These are phyloP conservation scores for Campoletis sonorensis DNA, from an alignment of 1,140 invertebrate species.

Conservation along the genomic window DNA sequence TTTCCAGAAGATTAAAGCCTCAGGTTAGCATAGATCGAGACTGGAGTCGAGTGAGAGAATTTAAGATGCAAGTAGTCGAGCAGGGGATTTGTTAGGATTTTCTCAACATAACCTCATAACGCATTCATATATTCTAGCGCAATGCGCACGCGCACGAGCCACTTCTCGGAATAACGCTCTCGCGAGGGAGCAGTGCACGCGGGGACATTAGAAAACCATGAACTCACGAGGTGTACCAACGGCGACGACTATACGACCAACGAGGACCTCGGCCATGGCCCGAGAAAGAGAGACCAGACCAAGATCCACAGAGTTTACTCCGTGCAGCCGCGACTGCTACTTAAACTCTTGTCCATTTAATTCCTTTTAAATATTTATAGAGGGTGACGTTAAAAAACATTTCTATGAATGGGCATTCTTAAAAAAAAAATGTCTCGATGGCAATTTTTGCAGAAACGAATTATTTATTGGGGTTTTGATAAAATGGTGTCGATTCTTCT, in stretches of 20 bases:
- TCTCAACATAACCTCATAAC: constrained; percentile 27
- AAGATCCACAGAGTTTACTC: constrained; percentile 21
- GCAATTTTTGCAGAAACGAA: too few relatives aligned
- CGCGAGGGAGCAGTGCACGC: constrained; percentile 10
- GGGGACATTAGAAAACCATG: constrained; percentile 34
- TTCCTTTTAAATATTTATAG: neutral
- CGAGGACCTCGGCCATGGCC: constrained; percentile 42
- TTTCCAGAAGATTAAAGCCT: too few relatives aligned
- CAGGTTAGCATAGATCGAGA: too few relatives aligned
- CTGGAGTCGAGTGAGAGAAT: neutral
- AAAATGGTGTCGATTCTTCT: too few relatives aligned
- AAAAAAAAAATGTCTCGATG: too few relatives aligned
- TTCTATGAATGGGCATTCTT: too few relatives aligned
- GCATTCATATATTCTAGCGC: constrained; percentile 46
- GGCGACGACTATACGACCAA: constrained; percentile 12
- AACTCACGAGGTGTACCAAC: constrained; percentile 41
- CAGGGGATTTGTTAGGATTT: constrained; percentile 24
- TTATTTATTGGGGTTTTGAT: too few relatives aligned
- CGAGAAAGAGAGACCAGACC: neutral
- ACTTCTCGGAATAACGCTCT: constrained; percentile 41
- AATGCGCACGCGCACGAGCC: constrained; percentile 23
- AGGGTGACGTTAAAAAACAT: neutral
- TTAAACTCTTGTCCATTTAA: neutral
- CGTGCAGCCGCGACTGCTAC: constrained; percentile 15
- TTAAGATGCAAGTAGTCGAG: neutral